Evolutionary conservation across 2,113 vertebrate genomes (phyloP).

Genomic region (Sarotherodon lohbergeri): DNA sequence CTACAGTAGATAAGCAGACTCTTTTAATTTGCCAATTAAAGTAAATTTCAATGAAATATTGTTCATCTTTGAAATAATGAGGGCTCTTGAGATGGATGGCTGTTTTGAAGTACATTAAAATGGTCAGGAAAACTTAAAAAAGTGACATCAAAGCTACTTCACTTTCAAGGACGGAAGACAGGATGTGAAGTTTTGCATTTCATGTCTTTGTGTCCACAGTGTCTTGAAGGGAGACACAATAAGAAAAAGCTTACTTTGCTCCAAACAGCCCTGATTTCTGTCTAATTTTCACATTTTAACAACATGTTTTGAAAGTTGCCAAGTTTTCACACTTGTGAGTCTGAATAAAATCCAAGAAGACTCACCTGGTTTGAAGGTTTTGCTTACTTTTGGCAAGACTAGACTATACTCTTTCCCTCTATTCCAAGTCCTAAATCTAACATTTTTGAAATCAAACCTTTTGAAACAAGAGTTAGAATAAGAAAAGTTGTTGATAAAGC

Average conservation of each 20-base stretch:
- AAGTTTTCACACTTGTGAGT: background rate
- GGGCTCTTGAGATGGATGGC: background rate
- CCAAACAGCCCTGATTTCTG: background rate
- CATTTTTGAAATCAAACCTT: background rate
- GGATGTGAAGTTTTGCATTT: background rate
- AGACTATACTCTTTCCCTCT: background rate
- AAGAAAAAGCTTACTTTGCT: background rate
- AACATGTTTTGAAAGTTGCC: background rate
- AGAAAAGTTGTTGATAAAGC: background rate
- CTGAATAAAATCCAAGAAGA: background rate
- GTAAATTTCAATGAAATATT: background rate
- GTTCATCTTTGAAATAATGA: background rate
- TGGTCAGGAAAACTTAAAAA: background rate
- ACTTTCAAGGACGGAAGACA: background rate
- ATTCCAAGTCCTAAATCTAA: background rate
- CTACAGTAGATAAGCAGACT: background rate
- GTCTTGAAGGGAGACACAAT: fast-evolving
- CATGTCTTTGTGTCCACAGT: background rate
- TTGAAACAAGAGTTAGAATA: background rate
- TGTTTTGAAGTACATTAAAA: background rate
- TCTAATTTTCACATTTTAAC: background rate
- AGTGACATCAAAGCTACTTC: background rate
- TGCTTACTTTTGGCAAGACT: background rate
- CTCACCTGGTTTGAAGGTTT: background rate
- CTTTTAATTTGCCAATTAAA: background rate